Conservation (phyloP, 2,888 invertebrate species). For the Tribolium freemani region DNA sequence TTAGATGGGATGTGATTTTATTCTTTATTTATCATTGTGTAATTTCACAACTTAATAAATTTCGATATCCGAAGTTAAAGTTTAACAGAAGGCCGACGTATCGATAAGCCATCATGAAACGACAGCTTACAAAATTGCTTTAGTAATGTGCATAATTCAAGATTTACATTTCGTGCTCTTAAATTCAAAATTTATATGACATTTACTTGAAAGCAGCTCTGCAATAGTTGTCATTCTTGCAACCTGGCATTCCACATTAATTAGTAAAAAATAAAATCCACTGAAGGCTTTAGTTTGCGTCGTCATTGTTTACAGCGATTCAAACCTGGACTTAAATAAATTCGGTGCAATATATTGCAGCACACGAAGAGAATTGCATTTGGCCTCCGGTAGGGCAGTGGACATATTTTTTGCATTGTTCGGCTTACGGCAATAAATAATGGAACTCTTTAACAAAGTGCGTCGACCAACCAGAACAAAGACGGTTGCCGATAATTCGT, state of each 20-base stretch:
- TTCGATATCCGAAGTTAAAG: too few species aligned
- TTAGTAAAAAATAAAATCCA: conserved; percentile 28
- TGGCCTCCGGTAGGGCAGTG: conserved; percentile 64
- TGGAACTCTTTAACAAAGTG: conserved; percentile 67
- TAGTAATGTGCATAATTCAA: background rate
- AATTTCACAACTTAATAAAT: too few species aligned
- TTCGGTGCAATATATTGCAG: conserved; percentile 62
- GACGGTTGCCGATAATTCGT: conserved; percentile 42
- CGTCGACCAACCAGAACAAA: conserved; percentile 58
- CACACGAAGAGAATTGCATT: conserved; percentile 61
- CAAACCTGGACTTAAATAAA: conserved; percentile 61
- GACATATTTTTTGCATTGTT: conserved; percentile 67
- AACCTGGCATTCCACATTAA: conserved; percentile 9
- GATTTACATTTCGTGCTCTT: background rate
- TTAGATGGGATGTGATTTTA: too few species aligned
- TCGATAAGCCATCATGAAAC: too few species aligned
- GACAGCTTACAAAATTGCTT: too few species aligned
- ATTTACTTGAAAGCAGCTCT: background rate
- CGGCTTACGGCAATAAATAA: conserved; percentile 65
- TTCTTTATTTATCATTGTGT: too few species aligned
- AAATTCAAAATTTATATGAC: background rate
- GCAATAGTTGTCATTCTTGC: background rate
- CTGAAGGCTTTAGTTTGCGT: conserved; percentile 16
- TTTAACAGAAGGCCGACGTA: too few species aligned
- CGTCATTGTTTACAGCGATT: conserved; percentile 52